Evolutionary conservation across 2,888 invertebrate genomes (phyloP).

Genomic region (Chaetogeoica ovagalla): DNA sequence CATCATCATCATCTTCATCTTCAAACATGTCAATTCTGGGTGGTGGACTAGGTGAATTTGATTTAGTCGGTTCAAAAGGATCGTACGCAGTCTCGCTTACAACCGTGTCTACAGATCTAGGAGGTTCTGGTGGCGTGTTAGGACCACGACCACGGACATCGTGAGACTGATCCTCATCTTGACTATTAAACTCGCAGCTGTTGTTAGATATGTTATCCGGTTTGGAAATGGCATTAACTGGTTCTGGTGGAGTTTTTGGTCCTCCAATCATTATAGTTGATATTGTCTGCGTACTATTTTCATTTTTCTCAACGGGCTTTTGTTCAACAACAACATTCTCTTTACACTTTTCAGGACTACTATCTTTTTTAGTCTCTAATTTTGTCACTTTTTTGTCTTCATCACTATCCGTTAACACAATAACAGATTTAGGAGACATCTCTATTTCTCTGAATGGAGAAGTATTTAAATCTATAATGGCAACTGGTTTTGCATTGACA

Average conservation of each 20-base stretch:
- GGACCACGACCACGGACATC: constrained; percentile 63
- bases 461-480: constrained; percentile 81
- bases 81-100: constrained; percentile 74
- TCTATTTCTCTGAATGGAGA: constrained; percentile 83
- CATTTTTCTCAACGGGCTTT: constrained; percentile 55
- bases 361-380: constrained; percentile 41
- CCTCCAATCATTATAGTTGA: constrained; percentile 62
- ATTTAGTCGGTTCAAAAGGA: constrained; percentile 89
- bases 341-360: constrained; percentile 55
- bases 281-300: constrained; percentile 56
- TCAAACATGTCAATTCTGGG: constrained; percentile 54
- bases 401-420: constrained; percentile 82
- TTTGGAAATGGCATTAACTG: constrained; percentile 70
- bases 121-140: constrained; percentile 72
- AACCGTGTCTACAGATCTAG: constrained; percentile 58
- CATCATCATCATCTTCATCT: constrained; percentile 43
- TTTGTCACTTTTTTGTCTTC: constrained; percentile 54
- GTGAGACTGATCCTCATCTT: constrained; percentile 39
- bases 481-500: constrained; percentile 72
- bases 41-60: constrained; percentile 65
- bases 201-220: constrained; percentile 36
- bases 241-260: constrained; percentile 77
- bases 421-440: constrained; percentile 78
- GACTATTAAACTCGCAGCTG: constrained; percentile 45
- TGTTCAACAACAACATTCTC: constrained; percentile 59